phyloP scores from a whole-genome alignment of 2,888 invertebrate species.

The Dromius quadrimaculatus region DNA sequence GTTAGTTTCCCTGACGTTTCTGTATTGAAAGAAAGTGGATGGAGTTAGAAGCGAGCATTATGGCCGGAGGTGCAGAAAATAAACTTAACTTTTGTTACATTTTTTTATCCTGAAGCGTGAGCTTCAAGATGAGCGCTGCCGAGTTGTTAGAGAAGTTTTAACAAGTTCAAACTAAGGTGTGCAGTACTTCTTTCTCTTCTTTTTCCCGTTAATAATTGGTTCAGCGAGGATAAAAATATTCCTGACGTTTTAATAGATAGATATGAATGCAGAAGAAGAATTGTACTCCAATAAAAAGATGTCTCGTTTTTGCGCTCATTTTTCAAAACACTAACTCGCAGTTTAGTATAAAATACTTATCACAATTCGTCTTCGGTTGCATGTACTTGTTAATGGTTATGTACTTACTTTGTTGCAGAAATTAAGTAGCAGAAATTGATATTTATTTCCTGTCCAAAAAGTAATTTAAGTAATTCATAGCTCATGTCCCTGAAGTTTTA shows the following conservation, averaged over 20 bases:
- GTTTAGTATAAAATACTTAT: slow-evolving; percentile 15
- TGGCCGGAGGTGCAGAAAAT: slow-evolving; percentile 29
- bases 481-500: slow-evolving; percentile 46
- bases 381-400: slow-evolving; percentile 24
- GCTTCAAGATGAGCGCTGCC: slow-evolving; percentile 22
- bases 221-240: slow-evolving; percentile 1
- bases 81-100: slow-evolving; percentile 23
- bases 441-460: slow-evolving; percentile 47
- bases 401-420: slow-evolving; percentile 38
- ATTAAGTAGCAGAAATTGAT: slow-evolving; percentile 45
- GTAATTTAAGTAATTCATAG: slow-evolving; percentile 50
- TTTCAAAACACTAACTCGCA: slow-evolving; percentile 8
- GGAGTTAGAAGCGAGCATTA: no score
- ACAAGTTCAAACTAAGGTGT: slow-evolving; percentile 29
- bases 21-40: neutral
- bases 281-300: no score
- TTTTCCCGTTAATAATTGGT: slow-evolving; percentile 27
- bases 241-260: slow-evolving; percentile 19
- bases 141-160: slow-evolving; percentile 35
- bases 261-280: no score
- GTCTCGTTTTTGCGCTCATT: neutral
- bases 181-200: neutral
- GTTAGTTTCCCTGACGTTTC: slow-evolving; percentile 10
- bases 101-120: slow-evolving; percentile 22
- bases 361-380: neutral